Evolutionary conservation across 2,888 invertebrate genomes (phyloP), one percentile per base, ranked within the genome.

Genomic region (Sceliomorpha sp.): DNA sequence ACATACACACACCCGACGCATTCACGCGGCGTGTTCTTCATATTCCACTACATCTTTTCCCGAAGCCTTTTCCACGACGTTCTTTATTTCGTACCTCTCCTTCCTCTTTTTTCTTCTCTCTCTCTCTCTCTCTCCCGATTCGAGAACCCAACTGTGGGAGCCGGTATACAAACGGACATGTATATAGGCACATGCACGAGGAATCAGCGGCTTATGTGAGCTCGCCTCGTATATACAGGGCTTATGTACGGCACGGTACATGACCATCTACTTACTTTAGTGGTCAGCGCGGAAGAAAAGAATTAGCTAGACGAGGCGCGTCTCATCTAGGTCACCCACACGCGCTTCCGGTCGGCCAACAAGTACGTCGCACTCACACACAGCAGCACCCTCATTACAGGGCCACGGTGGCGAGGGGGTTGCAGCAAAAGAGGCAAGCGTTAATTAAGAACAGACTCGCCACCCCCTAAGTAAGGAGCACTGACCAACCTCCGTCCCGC

Each of bases 391-490:
- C 86, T 86, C 86, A 86, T 86, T 86, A 86, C 84, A 81, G 84
- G 68, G 77, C 75, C 70, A 78, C 73, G 78, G 75, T 77, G 74
- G 77, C 73, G 72, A 82, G 84, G 83, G 85, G 83, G 82, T 80
- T 83, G 86, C 82, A 86, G 80, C 81, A 83, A 82, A 84, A 85
- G 86, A 86, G 86, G 82, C 84, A 82, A 85, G 86, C 86, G 86
- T 86, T 86, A 86, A 86, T 86, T 86, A 86, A 86, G 86, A 86
- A 86, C 86, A 86, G 86, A 86, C 86, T 86, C 86, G 79, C 86
- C 86, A 85, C 85, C 86, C 84, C 81, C 80, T 83, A 83, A 82
- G 84, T 85, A 85, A 86, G 86, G 85, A 86, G 85, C 86, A 82
- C 84, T 84, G 84, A 84, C 86, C 85, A 84, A 80, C 80, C 80